Percentiles rank a stretch among this genome's conserved stretches.
Conservation (phyloP, 2,888 invertebrate genomes). For the Tigriopus californicus region DNA sequence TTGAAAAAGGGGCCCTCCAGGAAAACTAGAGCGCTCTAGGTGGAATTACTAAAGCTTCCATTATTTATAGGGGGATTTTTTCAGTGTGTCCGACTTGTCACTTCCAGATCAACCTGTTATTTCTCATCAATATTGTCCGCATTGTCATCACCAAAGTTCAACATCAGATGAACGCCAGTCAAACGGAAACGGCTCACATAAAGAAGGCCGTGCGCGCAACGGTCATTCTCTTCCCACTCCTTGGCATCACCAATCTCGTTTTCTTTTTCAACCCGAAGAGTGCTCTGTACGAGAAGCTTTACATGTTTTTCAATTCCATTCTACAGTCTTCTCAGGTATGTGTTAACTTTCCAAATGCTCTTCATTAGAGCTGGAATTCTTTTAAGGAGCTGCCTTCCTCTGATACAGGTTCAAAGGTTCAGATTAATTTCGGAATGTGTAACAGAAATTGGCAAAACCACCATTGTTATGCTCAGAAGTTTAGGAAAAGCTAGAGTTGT, state of each 20-base stretch:
- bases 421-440: not conserved
- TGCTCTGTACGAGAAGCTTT: conserved; percentile 25
- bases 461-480: not conserved
- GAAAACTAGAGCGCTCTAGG: too few species aligned
- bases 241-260: conserved; percentile 35
- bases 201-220: conserved; percentile 32
- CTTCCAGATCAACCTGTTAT: conserved; percentile 42
- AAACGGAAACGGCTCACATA: not conserved
- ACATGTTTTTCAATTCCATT: conserved; percentile 32
- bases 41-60: too few species aligned
- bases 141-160: conserved; percentile 63
- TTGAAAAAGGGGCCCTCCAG: too few species aligned
- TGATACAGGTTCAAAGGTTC: not conserved
- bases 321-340: conserved; percentile 34
- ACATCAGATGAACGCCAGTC: conserved; percentile 23
- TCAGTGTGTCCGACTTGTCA: not conserved
- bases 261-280: conserved; percentile 29
- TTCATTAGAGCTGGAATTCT: not conserved
- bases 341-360: not conserved
- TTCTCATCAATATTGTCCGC: conserved; percentile 73
- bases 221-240: conserved; percentile 34
- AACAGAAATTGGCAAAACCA: not conserved
- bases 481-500: too few species aligned
- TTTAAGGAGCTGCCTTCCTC: too few species aligned
- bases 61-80: too few species aligned